Conservation (phyloP, 2,888 invertebrate genomes). For the Cryptocephalus moraei region DNA sequence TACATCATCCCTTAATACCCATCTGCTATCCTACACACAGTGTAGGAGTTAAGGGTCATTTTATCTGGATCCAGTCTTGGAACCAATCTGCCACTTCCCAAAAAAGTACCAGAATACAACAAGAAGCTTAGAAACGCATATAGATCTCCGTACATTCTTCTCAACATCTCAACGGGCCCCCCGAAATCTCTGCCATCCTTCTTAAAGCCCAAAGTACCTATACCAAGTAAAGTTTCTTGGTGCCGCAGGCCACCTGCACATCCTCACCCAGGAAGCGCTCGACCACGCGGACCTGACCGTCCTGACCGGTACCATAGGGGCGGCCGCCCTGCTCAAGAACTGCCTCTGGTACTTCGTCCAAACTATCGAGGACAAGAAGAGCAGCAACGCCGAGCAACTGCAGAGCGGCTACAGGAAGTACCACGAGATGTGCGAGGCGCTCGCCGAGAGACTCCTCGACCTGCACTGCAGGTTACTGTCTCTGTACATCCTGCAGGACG, state of each 20-base stretch:
- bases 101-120: no score
- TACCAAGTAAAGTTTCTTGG: no score
- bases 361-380: conserved; percentile 33
- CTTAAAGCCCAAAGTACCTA: no score
- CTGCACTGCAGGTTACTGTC: conserved; percentile 68
- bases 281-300: conserved; percentile 78
- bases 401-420: conserved; percentile 59
- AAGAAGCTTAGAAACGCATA: no score
- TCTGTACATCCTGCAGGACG: conserved; percentile 72
- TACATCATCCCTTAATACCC: no score
- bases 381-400: conserved; percentile 24
- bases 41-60: no score
- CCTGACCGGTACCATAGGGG: conserved; percentile 70
- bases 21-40: no score
- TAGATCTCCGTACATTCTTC: no score
- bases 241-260: conserved; percentile 59
- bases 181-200: no score
- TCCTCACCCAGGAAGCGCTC: conserved; percentile 70
- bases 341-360: conserved; percentile 69
- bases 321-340: conserved; percentile 68
- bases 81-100: no score
- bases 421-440: conserved; percentile 73
- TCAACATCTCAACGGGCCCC: no score
- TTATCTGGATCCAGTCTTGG: no score
- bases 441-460: conserved; percentile 72